A percentile compares a stretch with the other conserved stretches of the same genome.
Conservation (phyloP, 1,140 invertebrate genomes). For the Monomorium pharaonis region DNA sequence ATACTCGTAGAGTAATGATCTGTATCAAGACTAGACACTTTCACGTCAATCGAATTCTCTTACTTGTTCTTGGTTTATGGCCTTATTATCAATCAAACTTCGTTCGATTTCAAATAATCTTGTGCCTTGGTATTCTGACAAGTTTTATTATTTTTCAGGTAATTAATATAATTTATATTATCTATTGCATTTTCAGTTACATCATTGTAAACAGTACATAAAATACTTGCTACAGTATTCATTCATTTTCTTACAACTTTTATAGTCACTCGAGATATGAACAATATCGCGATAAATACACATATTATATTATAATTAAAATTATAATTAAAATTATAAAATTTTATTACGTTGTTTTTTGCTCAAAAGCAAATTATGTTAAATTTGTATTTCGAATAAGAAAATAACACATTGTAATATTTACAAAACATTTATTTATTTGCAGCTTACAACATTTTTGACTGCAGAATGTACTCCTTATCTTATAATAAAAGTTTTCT, state of each 20-base stretch:
- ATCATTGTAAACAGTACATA: background rate
- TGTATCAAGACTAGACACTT: background rate
- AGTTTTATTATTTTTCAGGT: conserved; percentile 7
- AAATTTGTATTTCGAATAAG: background rate
- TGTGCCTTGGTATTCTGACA: background rate
- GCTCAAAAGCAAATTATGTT: background rate
- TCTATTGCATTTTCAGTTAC: background rate
- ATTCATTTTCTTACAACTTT: background rate
- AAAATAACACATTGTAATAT: background rate
- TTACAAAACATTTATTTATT: background rate
- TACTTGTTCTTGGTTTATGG: conserved; percentile 5
- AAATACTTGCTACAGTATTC: background rate
- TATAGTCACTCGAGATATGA: background rate
- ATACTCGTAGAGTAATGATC: background rate
- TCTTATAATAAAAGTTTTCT: background rate
- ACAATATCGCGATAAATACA: background rate
- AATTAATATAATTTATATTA: background rate
- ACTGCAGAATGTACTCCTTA: background rate
- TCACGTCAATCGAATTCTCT: background rate
- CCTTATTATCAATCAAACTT: background rate
- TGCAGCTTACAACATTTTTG: background rate
- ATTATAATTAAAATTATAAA: background rate
- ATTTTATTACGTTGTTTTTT: background rate
- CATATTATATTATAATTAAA: background rate
- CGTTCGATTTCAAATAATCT: background rate